These are phyloP conservation scores for Linepithema humile DNA, from an alignment of 1,140 invertebrate species.

Conservation along the genomic window DNA sequence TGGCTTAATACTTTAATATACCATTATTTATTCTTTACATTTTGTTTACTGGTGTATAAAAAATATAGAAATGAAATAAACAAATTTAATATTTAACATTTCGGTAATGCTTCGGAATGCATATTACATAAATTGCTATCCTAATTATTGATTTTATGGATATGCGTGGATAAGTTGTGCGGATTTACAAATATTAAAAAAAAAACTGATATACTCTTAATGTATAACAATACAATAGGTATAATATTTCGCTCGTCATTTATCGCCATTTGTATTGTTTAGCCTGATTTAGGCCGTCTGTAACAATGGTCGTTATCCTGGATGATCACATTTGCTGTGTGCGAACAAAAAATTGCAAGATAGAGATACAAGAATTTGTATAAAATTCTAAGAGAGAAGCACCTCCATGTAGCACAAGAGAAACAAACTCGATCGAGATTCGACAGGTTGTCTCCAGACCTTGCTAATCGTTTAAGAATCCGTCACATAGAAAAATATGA, in stretches of 20 bases:
- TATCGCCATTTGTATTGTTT: constrained; percentile 46
- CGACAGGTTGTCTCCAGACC: constrained; percentile 15
- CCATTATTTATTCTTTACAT: too few species aligned
- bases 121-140: constrained; percentile 71
- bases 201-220: constrained; percentile 42
- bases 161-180: constrained; percentile 75
- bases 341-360: constrained; percentile 8
- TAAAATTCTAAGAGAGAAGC: constrained; percentile 46
- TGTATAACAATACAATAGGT: constrained; percentile 35
- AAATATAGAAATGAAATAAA: too few species aligned
- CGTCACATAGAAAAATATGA: constrained; percentile 78
- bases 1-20: too few species aligned
- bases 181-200: constrained; percentile 65
- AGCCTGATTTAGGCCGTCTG: constrained; percentile 43
- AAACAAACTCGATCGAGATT: constrained; percentile 27
- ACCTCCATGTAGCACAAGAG: constrained; percentile 18
- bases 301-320: constrained; percentile 16
- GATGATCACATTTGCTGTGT: constrained; percentile 11
- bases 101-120: constrained; percentile 62
- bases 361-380: constrained; percentile 37
- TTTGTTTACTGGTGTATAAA: too few species aligned
- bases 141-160: constrained; percentile 73
- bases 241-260: constrained; percentile 28
- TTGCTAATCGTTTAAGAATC: constrained; percentile 47
- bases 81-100: too few species aligned